Conservation (phyloP, 2,113 vertebrate species). For the Noturus placidus region DNA sequence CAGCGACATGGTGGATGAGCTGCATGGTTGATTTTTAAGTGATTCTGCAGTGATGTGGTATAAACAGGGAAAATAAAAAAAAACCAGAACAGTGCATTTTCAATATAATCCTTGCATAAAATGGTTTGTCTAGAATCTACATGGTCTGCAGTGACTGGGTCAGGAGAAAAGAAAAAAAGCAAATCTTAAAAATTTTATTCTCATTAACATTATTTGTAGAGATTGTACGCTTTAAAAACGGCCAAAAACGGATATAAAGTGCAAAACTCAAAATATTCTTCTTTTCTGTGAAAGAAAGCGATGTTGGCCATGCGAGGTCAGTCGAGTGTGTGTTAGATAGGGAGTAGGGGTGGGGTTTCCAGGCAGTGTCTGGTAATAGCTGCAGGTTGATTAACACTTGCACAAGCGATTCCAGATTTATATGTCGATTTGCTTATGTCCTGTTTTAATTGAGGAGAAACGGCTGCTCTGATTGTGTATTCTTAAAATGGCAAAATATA, state of each 20-base stretch:
- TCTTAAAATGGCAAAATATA: background rate
- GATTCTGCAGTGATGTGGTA: background rate
- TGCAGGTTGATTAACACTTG: background rate
- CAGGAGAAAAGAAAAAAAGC: background rate
- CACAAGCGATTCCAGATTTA: background rate
- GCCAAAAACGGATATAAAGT: background rate
- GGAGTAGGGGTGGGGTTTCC: background rate
- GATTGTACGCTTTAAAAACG: no score
- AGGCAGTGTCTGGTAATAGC: background rate
- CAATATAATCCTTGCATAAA: background rate
- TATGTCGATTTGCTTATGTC: background rate
- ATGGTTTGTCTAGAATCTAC: background rate
- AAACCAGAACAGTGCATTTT: background rate
- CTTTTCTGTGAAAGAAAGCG: background rate
- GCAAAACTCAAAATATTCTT: background rate
- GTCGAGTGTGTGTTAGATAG: background rate
- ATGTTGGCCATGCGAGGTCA: background rate
- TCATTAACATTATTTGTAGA: background rate
- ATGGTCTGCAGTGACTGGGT: background rate
- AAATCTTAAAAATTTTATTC: no score
- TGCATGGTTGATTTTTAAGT: background rate
- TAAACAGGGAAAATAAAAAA: background rate
- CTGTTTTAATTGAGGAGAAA: background rate
- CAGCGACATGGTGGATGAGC: background rate
- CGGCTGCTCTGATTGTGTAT: background rate